Percentiles rank a stretch among this genome's conserved stretches.
Conservation (phyloP, 2,113 vertebrate species). For the Fulmarus glacialis region DNA sequence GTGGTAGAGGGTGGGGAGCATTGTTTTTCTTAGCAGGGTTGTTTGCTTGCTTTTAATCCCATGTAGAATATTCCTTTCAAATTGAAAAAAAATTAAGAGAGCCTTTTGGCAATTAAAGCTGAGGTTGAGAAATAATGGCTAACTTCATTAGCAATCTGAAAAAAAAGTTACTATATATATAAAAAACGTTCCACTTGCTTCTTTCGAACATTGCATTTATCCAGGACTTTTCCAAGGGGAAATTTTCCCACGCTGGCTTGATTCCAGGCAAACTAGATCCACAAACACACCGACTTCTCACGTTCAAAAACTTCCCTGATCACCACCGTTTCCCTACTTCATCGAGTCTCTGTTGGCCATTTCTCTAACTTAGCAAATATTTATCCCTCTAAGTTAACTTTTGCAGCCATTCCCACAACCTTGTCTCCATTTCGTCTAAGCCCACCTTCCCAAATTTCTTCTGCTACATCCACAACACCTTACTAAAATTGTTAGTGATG, state of each 20-base stretch:
- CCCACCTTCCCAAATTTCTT: background rate
- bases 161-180: background rate
- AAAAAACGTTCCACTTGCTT: background rate
- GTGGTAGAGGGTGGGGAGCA: background rate
- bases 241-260: background rate
- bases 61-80: accelerated
- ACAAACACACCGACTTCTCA: background rate
- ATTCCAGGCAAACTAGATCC: background rate
- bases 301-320: background rate
- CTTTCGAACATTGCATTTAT: background rate
- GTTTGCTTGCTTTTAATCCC: background rate
- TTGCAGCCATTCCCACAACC: background rate
- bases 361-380: background rate
- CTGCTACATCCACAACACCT: background rate
- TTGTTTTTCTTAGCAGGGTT: background rate
- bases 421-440: background rate
- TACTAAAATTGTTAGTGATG: background rate
- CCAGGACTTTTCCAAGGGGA: background rate
- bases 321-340: background rate
- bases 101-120: background rate
- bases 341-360: background rate
- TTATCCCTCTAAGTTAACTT: background rate
- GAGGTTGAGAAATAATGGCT: background rate
- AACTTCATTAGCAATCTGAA: background rate
- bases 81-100: background rate